These are phyloP conservation scores for Operophtera brumata DNA, from an alignment of 2,888 invertebrate species.

Conservation along the genomic window DNA sequence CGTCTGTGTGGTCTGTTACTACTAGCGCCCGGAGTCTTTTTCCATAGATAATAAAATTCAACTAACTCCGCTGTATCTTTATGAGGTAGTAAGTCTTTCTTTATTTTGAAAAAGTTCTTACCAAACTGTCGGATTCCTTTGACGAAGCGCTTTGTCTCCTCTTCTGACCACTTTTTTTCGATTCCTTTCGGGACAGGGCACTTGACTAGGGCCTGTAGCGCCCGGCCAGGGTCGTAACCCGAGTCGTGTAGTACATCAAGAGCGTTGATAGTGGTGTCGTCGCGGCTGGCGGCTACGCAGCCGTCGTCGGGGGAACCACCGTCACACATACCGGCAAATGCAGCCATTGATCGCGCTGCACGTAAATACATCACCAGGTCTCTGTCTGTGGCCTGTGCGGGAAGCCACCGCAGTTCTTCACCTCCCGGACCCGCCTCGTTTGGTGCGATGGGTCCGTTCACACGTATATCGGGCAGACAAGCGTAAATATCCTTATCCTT, in stretches of 20 bases:
- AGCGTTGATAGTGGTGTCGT: conserved; percentile 98
- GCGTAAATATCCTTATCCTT: conserved; percentile 79
- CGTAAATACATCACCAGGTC: conserved; percentile 98
- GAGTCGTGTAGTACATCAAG: conserved; percentile 97
- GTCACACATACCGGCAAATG: conserved; percentile 99
- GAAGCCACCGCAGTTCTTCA: conserved; percentile 97
- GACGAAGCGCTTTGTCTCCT: conserved; percentile 98
- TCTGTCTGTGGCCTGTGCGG: conserved; percentile 94
- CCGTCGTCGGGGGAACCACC: conserved; percentile 98
- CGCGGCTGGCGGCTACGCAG: conserved; percentile 96
- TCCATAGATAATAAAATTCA: conserved; percentile 99
- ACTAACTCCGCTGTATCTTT: conserved; percentile 98
- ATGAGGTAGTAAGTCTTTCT: conserved; percentile 97
- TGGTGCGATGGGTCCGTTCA: conserved; percentile 70
- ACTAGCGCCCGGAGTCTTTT: conserved; percentile 98
- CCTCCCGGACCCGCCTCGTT: conserved; percentile 79
- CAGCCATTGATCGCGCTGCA: conserved; percentile 98
- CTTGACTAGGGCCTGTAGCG: conserved; percentile 97
- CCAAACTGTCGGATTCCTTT: conserved; percentile 99
- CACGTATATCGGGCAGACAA: conserved; percentile 80
- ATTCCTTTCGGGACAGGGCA: conserved; percentile 98
- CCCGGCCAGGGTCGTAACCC: conserved; percentile 97
- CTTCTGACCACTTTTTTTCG: conserved; percentile 99
- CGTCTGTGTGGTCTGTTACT: conserved; percentile 97
- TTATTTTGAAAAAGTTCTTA: conserved; percentile 99